These are phyloP conservation scores for Adelosebastes latens DNA, from an alignment of 2,797 vertebrate species.

Conservation along the genomic window DNA sequence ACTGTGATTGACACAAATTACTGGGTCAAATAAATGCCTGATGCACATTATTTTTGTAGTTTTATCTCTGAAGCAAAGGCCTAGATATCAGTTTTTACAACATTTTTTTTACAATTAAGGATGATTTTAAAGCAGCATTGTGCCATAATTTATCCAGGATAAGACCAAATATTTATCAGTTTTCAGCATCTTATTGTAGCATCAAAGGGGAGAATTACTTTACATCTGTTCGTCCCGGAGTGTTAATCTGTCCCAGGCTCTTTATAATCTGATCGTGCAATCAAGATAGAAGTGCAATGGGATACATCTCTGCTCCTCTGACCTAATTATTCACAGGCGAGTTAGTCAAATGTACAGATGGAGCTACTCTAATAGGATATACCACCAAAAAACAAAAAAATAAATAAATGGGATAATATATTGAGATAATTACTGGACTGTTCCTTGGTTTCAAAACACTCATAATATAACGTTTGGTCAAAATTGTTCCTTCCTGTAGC, in stretches of 20 bases:
- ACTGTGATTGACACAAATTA: conserved; percentile 59
- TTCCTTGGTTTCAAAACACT: background rate
- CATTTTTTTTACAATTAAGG: background rate
- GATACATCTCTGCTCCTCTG: conserved; percentile 70
- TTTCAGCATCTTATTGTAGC: background rate
- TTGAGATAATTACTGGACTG: background rate
- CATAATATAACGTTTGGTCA: background rate
- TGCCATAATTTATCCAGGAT: background rate
- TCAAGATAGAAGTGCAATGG: conserved; percentile 59
- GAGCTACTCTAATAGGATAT: conserved; percentile 18
- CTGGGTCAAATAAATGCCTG: background rate
- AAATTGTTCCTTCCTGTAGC: background rate
- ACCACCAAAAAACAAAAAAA: conserved; percentile 2
- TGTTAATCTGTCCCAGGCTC: conserved; percentile 52
- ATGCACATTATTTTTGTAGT: background rate
- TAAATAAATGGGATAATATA: background rate
- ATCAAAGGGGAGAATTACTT: conserved; percentile 57
- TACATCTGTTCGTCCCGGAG: conserved; percentile 59
- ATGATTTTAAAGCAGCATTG: background rate
- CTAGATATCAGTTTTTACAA: background rate
- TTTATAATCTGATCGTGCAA: conserved; percentile 67
- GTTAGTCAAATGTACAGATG: conserved; percentile 62
- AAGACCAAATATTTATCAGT: background rate
- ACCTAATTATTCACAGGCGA: conserved; percentile 75
- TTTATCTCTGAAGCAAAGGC: background rate